Base-by-base conservation (phyloP, 2,113 vertebrate species). In the Diglossa brunneiventris region DNA sequence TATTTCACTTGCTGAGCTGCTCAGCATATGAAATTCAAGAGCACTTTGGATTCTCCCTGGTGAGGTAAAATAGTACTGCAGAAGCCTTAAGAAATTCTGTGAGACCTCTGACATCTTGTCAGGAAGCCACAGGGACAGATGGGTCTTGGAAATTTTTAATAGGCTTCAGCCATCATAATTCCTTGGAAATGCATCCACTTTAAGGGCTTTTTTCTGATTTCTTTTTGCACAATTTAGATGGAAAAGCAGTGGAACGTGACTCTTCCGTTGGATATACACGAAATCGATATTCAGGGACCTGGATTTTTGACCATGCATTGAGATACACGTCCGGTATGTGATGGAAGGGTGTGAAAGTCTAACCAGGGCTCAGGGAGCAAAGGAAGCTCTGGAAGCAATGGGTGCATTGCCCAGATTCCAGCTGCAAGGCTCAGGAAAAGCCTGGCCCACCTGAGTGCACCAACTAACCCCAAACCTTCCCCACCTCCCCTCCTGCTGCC, bases 281-380 rank as follows among this genome's bases (percentile, higher is more conserved):
- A 91, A 97, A 96, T 89, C 89, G 81, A 49, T 97, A 95, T 96
- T 97, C 96, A 94, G 97, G 97, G 96, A 96, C 93, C 95, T 97
- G 97, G 95, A 97, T 94, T 97, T 97, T 97, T 98, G 97, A 97
- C 89, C 95, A 96, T 97, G 95, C 94, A 67, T 96, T 97, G 95
- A 97, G 94, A 96, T 94, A 82, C 85, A 85, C 84, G 44, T 92
- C 92, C 39, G 96, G 96, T 97, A 96, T 88, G 89, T 97, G 97
- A 96, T 94, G 94, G 80, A 92, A 90, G 42, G 93, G 88, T 92
- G 93, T 89, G 85, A 72, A 89, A 94, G 89, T 86, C 95, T 94
- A 72, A 92, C 61, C 35, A 83, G 92, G 96, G 95, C 86, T 49
- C 79, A 92, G 63, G 83, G 93, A 96, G 92, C 75, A 33, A 63